Conservation (phyloP, 2,113 vertebrate species). For the Laticauda laticaudata region DNA sequence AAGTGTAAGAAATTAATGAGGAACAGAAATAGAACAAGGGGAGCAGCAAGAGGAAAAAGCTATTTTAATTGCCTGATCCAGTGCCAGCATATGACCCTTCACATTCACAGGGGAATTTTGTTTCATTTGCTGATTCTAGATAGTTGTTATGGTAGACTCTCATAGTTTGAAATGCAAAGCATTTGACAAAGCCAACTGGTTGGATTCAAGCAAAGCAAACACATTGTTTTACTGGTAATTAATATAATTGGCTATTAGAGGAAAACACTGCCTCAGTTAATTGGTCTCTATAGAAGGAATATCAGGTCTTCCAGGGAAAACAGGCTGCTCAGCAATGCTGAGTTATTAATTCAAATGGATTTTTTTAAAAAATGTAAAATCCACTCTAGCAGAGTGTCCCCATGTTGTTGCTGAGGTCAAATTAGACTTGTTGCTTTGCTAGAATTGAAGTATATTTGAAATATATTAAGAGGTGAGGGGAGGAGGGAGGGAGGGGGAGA, state of each 20-base stretch:
- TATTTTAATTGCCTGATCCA: neutral
- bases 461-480: constrained; percentile 14
- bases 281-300: constrained; percentile 56
- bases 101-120: neutral
- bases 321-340: constrained; percentile 40
- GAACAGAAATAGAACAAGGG: constrained; percentile 5
- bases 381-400: constrained; percentile 12
- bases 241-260: constrained; percentile 58
- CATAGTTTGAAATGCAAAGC: constrained; percentile 20
- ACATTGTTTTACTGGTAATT: constrained; percentile 57
- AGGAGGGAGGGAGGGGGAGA: neutral
- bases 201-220: constrained; percentile 53
- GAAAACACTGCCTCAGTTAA: constrained; percentile 59
- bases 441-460: constrained; percentile 44
- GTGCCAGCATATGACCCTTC: neutral
- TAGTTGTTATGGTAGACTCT: neutral
- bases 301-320: constrained; percentile 49
- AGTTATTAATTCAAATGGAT: constrained; percentile 63
- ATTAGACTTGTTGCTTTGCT: constrained; percentile 29
- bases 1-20: constrained; percentile 30
- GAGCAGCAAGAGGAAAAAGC: neutral
- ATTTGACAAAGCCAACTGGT: constrained; percentile 32
- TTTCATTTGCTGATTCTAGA: neutral
- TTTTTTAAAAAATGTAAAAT: constrained; percentile 32
- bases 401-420: constrained; percentile 37